These are phyloP conservation scores for Maniola jurtina DNA, from an alignment of 1,140 invertebrate species.

Conservation along the genomic window DNA sequence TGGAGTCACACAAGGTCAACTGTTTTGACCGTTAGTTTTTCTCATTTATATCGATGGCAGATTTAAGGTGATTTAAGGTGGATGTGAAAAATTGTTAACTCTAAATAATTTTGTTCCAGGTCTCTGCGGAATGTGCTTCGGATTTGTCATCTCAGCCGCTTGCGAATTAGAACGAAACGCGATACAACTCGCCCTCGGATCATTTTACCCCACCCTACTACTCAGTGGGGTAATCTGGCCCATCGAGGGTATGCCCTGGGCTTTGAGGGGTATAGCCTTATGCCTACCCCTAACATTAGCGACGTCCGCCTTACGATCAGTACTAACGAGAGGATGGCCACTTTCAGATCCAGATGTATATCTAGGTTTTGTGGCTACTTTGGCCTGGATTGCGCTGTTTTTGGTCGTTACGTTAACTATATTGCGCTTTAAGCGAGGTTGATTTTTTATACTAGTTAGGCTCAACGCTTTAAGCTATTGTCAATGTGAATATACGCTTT, in stretches of 20 bases:
- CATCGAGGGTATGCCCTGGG: slow-evolving; percentile 92
- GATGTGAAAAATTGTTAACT: background rate
- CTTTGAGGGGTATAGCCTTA: slow-evolving; percentile 89
- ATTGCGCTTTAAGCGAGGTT: slow-evolving; percentile 85
- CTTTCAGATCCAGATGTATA: slow-evolving; percentile 91
- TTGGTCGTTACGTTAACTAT: slow-evolving; percentile 89
- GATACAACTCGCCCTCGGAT: slow-evolving; percentile 95
- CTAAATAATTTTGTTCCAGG: slow-evolving; percentile 41
- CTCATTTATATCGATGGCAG: too few species aligned
- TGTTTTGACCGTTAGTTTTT: too few species aligned
- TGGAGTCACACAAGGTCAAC: too few species aligned
- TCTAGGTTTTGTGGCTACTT: slow-evolving; percentile 91
- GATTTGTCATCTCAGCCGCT: slow-evolving; percentile 95
- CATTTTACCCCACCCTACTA: slow-evolving; percentile 95
- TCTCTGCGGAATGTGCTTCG: slow-evolving; percentile 96
- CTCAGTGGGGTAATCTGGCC: slow-evolving; percentile 95
- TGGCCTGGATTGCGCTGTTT: slow-evolving; percentile 94
- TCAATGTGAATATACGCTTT: background rate
- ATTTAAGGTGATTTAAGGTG: background rate
- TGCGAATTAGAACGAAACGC: slow-evolving; percentile 96
- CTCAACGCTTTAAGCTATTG: slow-evolving; percentile 5
- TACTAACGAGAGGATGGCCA: slow-evolving; percentile 94
- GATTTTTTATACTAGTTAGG: slow-evolving; percentile 11
- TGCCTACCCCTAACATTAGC: slow-evolving; percentile 94
- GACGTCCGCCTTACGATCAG: slow-evolving; percentile 92